Evolutionary conservation across 1,140 invertebrate species (phyloP).

Genomic region (Frieseomelitta varia): DNA sequence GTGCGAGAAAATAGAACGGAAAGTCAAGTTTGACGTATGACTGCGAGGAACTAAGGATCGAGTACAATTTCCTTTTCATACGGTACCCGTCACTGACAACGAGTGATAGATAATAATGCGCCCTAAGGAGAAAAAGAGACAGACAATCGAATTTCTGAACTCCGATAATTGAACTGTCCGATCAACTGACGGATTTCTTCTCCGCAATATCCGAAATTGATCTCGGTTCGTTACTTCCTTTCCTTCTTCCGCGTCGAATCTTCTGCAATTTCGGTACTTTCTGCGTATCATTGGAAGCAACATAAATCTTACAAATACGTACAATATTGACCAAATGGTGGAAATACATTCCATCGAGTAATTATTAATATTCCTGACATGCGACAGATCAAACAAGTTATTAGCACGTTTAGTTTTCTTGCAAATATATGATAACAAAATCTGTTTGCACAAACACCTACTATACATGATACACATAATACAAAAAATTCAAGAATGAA

Average conservation of each 20-base stretch:
- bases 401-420: no score
- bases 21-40: neutral
- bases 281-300: neutral
- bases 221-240: neutral
- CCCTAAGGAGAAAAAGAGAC: neutral
- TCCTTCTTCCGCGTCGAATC: neutral
- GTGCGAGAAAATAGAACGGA: no score
- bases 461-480: no score
- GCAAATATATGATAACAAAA: no score
- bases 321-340: no score
- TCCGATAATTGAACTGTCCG: slow-evolving; percentile 6
- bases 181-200: neutral
- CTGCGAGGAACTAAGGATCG: neutral
- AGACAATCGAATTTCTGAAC: neutral
- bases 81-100: neutral
- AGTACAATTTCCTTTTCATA: slow-evolving; percentile 11
- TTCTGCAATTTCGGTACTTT: neutral
- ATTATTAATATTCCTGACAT: no score
- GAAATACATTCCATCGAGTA: no score
- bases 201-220: neutral
- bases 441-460: no score
- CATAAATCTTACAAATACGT: no score
- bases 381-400: no score
- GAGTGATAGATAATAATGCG: neutral
- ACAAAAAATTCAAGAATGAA: no score